Evolutionary conservation across 2,113 vertebrate genomes (phyloP).

Genomic region (Euleptes europaea): DNA sequence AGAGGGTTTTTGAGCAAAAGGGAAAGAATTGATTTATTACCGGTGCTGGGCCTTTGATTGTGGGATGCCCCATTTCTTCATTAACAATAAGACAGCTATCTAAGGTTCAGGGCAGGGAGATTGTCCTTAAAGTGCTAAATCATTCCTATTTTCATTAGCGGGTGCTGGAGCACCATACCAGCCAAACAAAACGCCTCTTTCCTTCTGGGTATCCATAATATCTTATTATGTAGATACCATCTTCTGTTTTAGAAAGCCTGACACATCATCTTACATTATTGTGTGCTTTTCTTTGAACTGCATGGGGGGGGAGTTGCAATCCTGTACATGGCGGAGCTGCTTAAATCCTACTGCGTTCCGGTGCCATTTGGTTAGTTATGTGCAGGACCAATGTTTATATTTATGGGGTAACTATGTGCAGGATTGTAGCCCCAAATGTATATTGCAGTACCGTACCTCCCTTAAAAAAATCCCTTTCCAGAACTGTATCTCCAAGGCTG

Average conservation of each 20-base stretch:
- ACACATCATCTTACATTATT: conserved; percentile 54
- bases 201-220: not conserved
- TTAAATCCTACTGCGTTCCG: not conserved
- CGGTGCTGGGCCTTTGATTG: conserved; percentile 9
- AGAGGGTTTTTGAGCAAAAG: conserved; percentile 6
- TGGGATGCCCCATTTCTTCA: conserved; percentile 18
- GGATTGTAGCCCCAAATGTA: not conserved
- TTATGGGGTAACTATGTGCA: too few relatives aligned
- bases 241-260: conserved; percentile 60
- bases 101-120: not conserved
- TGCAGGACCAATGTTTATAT: too few relatives aligned
- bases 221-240: conserved; percentile 67
- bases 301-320: not conserved
- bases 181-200: rapidly evolving
- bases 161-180: rapidly evolving
- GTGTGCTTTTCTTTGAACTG: conserved; percentile 69
- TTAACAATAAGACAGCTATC: not conserved
- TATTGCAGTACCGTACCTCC: conserved; percentile 11
- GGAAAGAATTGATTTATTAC: not conserved
- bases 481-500: not conserved
- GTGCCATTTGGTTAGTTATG: not conserved
- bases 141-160: conserved; percentile 25
- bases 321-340: not conserved
- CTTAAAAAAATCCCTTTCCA: conserved; percentile 15
- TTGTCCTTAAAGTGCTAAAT: conserved; percentile 16